A percentile compares a stretch with the other conserved stretches of the same genome.
These are phyloP conservation scores for Busseola fusca DNA, from an alignment of 2,888 invertebrate species.

Conservation along the genomic window DNA sequence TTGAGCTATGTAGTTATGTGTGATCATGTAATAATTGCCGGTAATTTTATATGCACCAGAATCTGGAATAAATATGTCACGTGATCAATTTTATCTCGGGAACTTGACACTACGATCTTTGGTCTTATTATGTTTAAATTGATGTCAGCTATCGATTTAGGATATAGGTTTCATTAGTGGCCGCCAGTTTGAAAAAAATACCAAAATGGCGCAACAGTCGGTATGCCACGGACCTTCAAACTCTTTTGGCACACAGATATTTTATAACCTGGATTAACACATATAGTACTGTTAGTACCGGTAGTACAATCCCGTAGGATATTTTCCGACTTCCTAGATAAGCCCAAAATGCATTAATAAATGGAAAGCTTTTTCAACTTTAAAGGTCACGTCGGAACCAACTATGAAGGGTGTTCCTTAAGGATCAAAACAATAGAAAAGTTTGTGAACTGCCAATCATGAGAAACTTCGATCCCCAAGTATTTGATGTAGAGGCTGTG, in stretches of 20 bases:
- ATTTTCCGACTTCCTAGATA: not conserved
- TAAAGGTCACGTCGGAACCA: conserved; percentile 26
- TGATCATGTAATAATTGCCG: not conserved
- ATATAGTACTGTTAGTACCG: not conserved
- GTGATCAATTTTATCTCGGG: too few relatives aligned
- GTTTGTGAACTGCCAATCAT: conserved; percentile 55
- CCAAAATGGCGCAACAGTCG: not conserved
- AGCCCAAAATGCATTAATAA: not conserved
- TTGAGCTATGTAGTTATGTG: not conserved
- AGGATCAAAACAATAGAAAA: conserved; percentile 39
- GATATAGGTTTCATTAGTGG: too few relatives aligned
- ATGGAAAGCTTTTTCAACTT: not conserved
- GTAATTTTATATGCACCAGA: not conserved
- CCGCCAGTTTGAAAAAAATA: not conserved
- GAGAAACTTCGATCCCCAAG: conserved; percentile 22
- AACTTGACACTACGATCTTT: too few relatives aligned
- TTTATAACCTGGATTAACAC: not conserved
- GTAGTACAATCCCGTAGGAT: not conserved
- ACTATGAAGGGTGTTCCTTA: conserved; percentile 20
- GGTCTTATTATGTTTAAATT: too few relatives aligned
- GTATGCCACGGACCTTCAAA: not conserved
- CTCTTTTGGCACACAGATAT: not conserved
- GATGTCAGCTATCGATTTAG: too few relatives aligned
- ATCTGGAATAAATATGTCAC: too few relatives aligned
- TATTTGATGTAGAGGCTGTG: conserved; percentile 20